A percentile compares a stretch with the other conserved stretches of the same genome.
phyloP scores from a whole-genome alignment of 2,113 vertebrate genomes.

The Cranoglanis bouderius region DNA sequence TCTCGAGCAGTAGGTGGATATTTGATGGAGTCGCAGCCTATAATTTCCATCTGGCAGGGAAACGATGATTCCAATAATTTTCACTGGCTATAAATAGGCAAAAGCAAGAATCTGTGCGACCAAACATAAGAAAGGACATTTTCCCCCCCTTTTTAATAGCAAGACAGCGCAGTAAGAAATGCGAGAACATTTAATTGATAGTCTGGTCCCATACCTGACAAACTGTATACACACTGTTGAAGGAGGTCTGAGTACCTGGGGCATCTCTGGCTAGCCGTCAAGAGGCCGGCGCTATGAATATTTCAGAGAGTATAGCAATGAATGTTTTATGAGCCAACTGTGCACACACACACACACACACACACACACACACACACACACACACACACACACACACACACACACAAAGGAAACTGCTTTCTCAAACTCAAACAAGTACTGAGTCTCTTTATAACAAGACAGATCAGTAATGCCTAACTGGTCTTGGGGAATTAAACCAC shows the following conservation, averaged over 20 bases:
- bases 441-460: neutral
- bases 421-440: neutral
- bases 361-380: conserved; percentile 1
- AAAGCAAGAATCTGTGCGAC: conserved; percentile 36
- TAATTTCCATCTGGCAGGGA: conserved; percentile 68
- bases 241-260: conserved; percentile 43
- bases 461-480: neutral
- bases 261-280: conserved; percentile 57
- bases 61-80: conserved; percentile 71
- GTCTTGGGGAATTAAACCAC: neutral
- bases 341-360: neutral
- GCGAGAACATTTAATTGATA: neutral
- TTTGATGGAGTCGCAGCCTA: conserved; percentile 55
- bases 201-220: neutral
- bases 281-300: conserved; percentile 67
- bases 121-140: neutral
- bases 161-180: neutral
- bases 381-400: neutral
- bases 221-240: neutral
- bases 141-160: neutral
- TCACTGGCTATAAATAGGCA: conserved; percentile 67
- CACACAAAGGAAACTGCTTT: neutral
- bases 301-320: conserved; percentile 60
- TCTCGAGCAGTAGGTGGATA: conserved; percentile 38
- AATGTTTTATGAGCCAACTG: conserved; percentile 46